A percentile compares a stretch with the other conserved stretches of the same genome.
Evolutionary conservation across 2,113 vertebrate species (phyloP).

Genomic region (Vulpes lagopus): DNA sequence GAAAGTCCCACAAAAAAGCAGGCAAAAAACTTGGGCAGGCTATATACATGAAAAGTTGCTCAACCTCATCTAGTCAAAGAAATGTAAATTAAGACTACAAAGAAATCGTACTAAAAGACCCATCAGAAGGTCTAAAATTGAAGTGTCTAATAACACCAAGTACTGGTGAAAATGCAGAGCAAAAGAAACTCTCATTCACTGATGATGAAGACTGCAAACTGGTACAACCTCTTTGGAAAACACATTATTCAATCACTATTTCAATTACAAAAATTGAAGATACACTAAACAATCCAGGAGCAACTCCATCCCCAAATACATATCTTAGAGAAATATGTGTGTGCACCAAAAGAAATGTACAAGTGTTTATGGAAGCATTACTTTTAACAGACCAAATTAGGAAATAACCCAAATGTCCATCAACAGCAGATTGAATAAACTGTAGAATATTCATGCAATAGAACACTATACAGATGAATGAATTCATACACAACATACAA

Average conservation of each 20-base stretch:
- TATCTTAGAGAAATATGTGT: not conserved
- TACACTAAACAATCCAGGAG: not conserved
- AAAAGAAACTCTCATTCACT: not conserved
- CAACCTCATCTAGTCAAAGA: not conserved
- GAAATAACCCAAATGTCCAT: not conserved
- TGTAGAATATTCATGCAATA: not conserved
- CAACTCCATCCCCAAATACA: not conserved
- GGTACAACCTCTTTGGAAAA: not conserved
- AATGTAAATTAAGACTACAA: not conserved
- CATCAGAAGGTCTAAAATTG: not conserved
- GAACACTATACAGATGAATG: not conserved
- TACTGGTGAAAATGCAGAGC: not conserved
- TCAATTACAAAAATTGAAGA: not conserved
- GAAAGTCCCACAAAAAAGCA: not conserved
- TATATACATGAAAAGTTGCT: not conserved
- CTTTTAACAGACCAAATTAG: not conserved
- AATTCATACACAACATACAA: not conserved
- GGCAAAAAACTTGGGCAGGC: not conserved
- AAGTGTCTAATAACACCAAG: not conserved
- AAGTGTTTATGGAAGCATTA: not conserved
- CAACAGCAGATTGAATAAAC: not conserved
- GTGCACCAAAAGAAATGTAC: not conserved
- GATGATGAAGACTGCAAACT: not conserved
- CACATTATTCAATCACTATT: not conserved
- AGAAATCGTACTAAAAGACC: not conserved